Percentiles rank a stretch among this genome's conserved stretches.
Conservation (phyloP, 35 echinoderm and acorn worm genomes). For the Heliocidaris tuberculata region DNA sequence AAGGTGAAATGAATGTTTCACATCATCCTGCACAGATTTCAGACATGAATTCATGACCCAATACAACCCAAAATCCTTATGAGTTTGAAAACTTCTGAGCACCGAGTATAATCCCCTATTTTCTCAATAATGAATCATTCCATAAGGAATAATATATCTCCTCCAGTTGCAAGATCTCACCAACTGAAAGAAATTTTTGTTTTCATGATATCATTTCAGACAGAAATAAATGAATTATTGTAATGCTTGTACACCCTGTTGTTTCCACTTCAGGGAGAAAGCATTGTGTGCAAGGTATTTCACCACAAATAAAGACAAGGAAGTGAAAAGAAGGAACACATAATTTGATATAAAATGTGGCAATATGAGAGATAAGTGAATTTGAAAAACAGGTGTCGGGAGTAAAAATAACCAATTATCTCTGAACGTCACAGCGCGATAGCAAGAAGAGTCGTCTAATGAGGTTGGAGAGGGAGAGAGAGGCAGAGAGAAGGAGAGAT, state of each 20-base stretch:
- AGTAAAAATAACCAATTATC: conserved; percentile 12
- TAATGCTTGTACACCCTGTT: not conserved
- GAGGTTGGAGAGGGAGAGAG: no score
- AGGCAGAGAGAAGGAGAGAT: no score
- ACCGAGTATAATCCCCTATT: not conserved
- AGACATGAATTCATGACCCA: not conserved
- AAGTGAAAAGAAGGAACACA: not conserved
- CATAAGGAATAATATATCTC: not conserved
- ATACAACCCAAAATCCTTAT: not conserved
- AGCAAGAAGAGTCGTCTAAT: no score
- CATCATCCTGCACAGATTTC: not conserved
- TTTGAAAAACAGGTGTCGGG: conserved; percentile 29
- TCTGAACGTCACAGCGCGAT: not conserved
- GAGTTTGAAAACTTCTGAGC: not conserved
- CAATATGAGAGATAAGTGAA: conserved; percentile 17
- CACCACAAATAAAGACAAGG: not conserved
- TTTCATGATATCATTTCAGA: not conserved
- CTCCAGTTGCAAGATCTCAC: not conserved
- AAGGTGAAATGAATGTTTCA: not conserved
- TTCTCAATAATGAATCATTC: not conserved
- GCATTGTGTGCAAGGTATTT: not conserved
- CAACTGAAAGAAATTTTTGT: not conserved
- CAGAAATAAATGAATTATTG: not conserved
- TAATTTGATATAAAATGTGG: conserved; percentile 47
- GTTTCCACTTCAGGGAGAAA: not conserved